Percentiles rank a stretch among this genome's conserved stretches.
phyloP scores from a whole-genome alignment of 2,888 invertebrate species.

The Meiosimyza platycephala region DNA sequence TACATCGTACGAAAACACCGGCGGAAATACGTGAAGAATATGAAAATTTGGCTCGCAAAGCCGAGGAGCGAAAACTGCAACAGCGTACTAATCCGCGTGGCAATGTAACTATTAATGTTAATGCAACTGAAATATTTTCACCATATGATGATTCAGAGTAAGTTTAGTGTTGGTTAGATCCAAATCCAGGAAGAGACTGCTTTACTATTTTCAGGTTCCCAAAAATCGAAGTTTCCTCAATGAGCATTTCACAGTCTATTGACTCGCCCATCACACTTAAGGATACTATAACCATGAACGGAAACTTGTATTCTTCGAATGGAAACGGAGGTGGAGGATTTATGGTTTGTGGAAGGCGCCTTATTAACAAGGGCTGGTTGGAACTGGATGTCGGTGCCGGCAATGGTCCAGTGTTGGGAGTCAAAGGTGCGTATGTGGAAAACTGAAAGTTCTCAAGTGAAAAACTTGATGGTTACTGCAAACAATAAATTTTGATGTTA shows the following conservation, averaged over 20 bases:
- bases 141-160: conserved; percentile 79
- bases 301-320: conserved; percentile 86
- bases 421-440: conserved; percentile 71
- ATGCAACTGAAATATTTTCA: conserved; percentile 93
- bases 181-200: conserved; percentile 64
- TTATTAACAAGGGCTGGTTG: conserved; percentile 87
- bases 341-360: conserved; percentile 79
- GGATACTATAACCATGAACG: conserved; percentile 86
- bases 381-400: conserved; percentile 89
- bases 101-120: conserved; percentile 85
- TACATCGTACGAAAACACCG: conserved; percentile 91
- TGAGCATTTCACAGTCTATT: conserved; percentile 92
- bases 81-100: conserved; percentile 94
- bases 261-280: conserved; percentile 90
- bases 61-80: conserved; percentile 88
- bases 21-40: conserved; percentile 97
- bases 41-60: conserved; percentile 85
- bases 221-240: conserved; percentile 88
- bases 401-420: conserved; percentile 81
- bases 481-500: no score
- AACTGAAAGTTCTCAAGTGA: background rate
- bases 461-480: no score
- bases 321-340: conserved; percentile 82
- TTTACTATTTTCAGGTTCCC: conserved; percentile 67
- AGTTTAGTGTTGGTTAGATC: conserved; percentile 37